These are phyloP conservation scores for Eulithis testata DNA, from an alignment of 2,888 invertebrate genomes.

Conservation along the genomic window DNA sequence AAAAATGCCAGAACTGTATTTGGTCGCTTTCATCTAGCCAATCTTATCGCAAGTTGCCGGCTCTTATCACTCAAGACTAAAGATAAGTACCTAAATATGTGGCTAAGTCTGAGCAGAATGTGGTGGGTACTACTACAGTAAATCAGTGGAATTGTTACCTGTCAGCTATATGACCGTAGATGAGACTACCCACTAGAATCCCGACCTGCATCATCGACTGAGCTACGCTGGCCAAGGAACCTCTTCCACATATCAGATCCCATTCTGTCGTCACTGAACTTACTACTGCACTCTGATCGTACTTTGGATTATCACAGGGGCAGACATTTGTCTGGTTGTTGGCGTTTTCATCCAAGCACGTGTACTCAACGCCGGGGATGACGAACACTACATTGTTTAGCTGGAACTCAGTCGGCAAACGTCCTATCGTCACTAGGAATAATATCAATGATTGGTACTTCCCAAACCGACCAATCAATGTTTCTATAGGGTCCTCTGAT, in stretches of 20 bases:
- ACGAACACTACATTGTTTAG: slow-evolving; percentile 83
- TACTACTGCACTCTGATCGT: slow-evolving; percentile 78
- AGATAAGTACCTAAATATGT: neutral
- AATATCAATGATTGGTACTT: slow-evolving; percentile 82
- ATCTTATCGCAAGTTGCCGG: too few species aligned
- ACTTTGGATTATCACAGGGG: slow-evolving; percentile 77
- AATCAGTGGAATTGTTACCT: slow-evolving; percentile 52
- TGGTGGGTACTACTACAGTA: neutral
- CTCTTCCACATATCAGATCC: slow-evolving; percentile 84
- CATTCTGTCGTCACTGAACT: slow-evolving; percentile 86
- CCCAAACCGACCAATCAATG: slow-evolving; percentile 81
- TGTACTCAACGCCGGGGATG: slow-evolving; percentile 79
- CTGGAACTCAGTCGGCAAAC: slow-evolving; percentile 84
- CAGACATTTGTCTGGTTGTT: slow-evolving; percentile 69
- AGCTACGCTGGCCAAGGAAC: slow-evolving; percentile 80
- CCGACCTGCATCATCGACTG: slow-evolving; percentile 85
- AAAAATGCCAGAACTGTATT: too few species aligned
- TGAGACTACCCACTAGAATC: slow-evolving; percentile 81
- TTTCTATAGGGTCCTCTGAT: slow-evolving; percentile 63
- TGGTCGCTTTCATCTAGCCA: too few species aligned
- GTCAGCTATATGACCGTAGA: slow-evolving; percentile 82
- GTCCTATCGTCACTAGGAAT: slow-evolving; percentile 76
- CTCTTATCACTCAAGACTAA: too few species aligned
- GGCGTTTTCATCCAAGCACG: slow-evolving; percentile 66
- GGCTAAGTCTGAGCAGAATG: neutral